Percentiles rank a stretch among this genome's conserved stretches.
These are phyloP conservation scores for Chaetops frenatus DNA, from an alignment of 2,113 vertebrate genomes.

Conservation along the genomic window DNA sequence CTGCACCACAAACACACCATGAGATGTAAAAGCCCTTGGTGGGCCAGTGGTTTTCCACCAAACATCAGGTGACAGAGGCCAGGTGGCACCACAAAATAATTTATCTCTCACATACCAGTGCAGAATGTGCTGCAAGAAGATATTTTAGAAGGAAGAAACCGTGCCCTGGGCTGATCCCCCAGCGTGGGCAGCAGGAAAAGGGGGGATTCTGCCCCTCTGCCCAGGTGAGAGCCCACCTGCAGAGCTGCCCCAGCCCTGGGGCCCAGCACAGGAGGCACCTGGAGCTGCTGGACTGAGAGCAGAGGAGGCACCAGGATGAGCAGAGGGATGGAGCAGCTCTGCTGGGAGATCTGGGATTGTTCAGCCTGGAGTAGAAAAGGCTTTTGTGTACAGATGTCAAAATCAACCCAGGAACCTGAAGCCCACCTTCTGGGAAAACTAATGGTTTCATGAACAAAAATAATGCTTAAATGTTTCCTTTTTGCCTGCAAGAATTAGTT, in stretches of 20 bases:
- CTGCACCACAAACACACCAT: neutral
- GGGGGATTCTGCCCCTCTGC: neutral
- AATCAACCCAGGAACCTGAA: neutral
- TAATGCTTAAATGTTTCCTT: neutral
- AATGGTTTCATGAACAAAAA: neutral
- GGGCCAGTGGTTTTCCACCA: neutral
- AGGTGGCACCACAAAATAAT: neutral
- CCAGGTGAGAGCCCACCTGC: neutral
- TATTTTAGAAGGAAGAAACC: neutral
- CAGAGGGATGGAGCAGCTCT: neutral
- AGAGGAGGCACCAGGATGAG: neutral
- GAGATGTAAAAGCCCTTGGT: neutral
- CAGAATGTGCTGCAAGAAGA: neutral
- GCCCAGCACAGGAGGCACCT: accelerated
- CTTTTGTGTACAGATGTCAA: neutral
- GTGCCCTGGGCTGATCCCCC: neutral
- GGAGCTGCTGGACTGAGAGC: accelerated
- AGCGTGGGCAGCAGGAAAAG: accelerated
- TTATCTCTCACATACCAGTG: neutral
- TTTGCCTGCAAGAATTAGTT: neutral
- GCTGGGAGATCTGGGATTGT: neutral
- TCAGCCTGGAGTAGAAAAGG: neutral
- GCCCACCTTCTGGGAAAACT: neutral
- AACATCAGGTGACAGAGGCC: neutral
- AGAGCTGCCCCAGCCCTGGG: neutral